Percentiles rank a stretch among this genome's conserved stretches.
phyloP scores from a whole-genome alignment of 1,140 invertebrate genomes.

The Drosophila truncata region DNA sequence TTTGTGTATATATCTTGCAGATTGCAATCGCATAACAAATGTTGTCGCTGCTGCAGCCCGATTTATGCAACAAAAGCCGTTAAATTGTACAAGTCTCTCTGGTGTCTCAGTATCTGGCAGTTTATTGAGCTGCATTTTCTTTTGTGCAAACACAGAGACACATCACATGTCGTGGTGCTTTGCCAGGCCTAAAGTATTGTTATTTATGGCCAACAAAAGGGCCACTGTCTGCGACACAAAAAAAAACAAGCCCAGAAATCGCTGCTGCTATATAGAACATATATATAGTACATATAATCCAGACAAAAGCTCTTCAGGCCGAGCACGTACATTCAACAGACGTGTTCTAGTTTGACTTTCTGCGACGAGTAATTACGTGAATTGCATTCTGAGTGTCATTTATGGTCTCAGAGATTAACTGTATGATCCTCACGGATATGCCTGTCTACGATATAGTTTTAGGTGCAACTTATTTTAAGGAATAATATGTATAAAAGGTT shows the following conservation, averaged over 20 bases:
- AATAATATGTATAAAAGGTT: neutral
- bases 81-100: slow-evolving; percentile 77
- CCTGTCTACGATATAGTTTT: slow-evolving; percentile 17
- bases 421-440: slow-evolving; percentile 40
- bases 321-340: slow-evolving; percentile 64
- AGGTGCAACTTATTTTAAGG: slow-evolving; percentile 4
- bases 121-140: slow-evolving; percentile 80
- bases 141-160: slow-evolving; percentile 44
- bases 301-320: slow-evolving; percentile 50
- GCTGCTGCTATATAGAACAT: slow-evolving; percentile 63
- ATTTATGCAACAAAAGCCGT: slow-evolving; percentile 83
- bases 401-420: slow-evolving; percentile 32
- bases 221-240: slow-evolving; percentile 50
- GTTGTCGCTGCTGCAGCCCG: slow-evolving; percentile 66
- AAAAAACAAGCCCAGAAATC: slow-evolving; percentile 40
- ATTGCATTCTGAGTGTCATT: slow-evolving; percentile 46
- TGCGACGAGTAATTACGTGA: slow-evolving; percentile 65
- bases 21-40: slow-evolving; percentile 82
- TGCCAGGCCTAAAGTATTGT: slow-evolving; percentile 45
- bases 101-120: slow-evolving; percentile 65
- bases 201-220: slow-evolving; percentile 63
- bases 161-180: neutral
- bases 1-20: slow-evolving; percentile 36
- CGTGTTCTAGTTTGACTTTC: slow-evolving; percentile 75
- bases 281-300: slow-evolving; percentile 24